Conservation (phyloP, 2,888 invertebrate genomes). For the Bursaphelenchus okinawaensis region DNA sequence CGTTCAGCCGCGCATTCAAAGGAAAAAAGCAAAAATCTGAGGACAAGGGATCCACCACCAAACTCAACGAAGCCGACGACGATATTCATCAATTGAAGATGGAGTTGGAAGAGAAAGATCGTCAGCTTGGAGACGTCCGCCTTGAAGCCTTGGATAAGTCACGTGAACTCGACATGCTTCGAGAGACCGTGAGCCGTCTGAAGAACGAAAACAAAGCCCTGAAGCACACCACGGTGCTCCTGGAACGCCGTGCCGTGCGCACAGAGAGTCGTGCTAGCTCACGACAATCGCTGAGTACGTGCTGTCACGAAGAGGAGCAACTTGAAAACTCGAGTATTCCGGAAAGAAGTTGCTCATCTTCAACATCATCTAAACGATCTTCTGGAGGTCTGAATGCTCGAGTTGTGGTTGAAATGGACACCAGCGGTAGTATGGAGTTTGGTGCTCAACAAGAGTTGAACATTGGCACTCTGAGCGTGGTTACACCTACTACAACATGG, state of each 20-base stretch:
- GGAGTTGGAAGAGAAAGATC: conserved; percentile 80
- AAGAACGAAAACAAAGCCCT: conserved; percentile 93
- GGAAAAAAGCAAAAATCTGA: conserved; percentile 41
- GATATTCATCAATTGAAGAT: not conserved
- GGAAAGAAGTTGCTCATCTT: conserved; percentile 19
- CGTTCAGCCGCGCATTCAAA: conserved; percentile 89
- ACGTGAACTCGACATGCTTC: conserved; percentile 88
- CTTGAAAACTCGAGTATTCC: conserved; percentile 35
- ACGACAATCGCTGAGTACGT: conserved; percentile 43
- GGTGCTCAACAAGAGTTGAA: conserved; percentile 36
- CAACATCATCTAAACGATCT: conserved; percentile 27
- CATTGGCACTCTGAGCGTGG: conserved; percentile 44
- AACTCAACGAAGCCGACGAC: conserved; percentile 58
- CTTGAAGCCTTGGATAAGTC: conserved; percentile 92
- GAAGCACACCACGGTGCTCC: conserved; percentile 89
- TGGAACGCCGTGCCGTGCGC: conserved; percentile 76
- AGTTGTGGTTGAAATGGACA: conserved; percentile 35
- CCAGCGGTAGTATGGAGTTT: conserved; percentile 20
- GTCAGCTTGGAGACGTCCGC: conserved; percentile 88
- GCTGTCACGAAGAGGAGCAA: conserved; percentile 40
- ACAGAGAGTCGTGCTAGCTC: conserved; percentile 43
- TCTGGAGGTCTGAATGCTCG: conserved; percentile 31
- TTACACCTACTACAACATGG: conserved; percentile 38
- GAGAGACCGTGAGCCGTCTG: conserved; percentile 94
- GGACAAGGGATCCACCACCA: conserved; percentile 59